Percentiles rank a stretch among this genome's conserved stretches.
Evolutionary conservation across 2,113 vertebrate genomes (phyloP).

Genomic region (Sialia sialis): DNA sequence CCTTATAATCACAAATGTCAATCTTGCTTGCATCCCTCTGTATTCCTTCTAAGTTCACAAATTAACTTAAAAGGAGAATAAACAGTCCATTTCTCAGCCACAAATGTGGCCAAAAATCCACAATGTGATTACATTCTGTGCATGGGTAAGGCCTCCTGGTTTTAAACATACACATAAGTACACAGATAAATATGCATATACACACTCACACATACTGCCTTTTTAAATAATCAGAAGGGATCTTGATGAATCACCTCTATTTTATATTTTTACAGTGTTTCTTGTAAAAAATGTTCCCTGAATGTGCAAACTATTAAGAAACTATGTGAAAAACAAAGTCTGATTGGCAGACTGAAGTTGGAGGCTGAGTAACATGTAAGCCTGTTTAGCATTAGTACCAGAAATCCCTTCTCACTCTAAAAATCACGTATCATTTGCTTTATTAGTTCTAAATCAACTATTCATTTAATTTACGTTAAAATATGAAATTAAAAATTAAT

Average conservation of each 20-base stretch:
- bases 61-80: neutral
- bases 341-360: neutral
- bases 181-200: neutral
- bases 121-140: neutral
- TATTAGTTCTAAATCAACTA: neutral
- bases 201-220: neutral
- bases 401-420: neutral
- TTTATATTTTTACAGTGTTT: neutral
- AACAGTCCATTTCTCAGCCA: neutral
- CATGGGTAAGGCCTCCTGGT: neutral
- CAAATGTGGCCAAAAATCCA: neutral
- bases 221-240: neutral
- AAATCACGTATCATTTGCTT: neutral
- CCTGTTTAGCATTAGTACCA: neutral
- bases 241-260: neutral
- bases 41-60: neutral
- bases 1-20: neutral
- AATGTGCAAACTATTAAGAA: slow-evolving; percentile 9
- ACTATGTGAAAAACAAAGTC: neutral
- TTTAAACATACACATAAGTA: neutral
- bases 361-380: neutral
- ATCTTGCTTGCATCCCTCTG: neutral
- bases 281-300: neutral
- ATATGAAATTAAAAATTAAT: neutral
- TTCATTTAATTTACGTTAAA: neutral